Evolutionary conservation across 2,113 vertebrate genomes (phyloP).

Genomic region (Vidua chalybeata): DNA sequence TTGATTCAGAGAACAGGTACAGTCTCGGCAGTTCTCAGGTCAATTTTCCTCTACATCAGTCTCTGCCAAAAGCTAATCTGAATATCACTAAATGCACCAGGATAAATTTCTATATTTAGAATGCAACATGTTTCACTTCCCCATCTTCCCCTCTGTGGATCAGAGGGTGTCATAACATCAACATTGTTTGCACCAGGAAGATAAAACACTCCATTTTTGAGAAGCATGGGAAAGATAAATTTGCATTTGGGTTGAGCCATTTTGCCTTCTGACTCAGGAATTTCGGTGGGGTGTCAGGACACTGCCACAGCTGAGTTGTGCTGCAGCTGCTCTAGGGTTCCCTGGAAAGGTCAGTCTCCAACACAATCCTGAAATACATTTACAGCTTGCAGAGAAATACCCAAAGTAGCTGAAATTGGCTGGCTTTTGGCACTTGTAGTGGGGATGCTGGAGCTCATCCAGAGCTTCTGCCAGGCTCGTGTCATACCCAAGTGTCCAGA

Average conservation of each 20-base stretch:
- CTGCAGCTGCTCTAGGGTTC: background rate
- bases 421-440: background rate
- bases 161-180: background rate
- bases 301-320: background rate
- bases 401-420: background rate
- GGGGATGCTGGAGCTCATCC: background rate
- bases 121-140: background rate
- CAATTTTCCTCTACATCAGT: background rate
- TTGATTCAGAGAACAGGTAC: background rate
- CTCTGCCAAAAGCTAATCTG: background rate
- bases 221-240: background rate
- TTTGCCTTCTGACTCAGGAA: background rate
- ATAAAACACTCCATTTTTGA: background rate
- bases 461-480: background rate
- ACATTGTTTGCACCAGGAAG: background rate
- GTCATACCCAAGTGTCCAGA: background rate
- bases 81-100: background rate
- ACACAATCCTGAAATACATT: accelerated
- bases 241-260: background rate
- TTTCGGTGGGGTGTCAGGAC: background rate
- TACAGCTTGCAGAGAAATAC: background rate
- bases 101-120: background rate
- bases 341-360: background rate
- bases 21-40: background rate
- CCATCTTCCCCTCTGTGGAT: background rate